A percentile compares a stretch with the other conserved stretches of the same genome.
phyloP scores from a whole-genome alignment of 2,113 vertebrate genomes.

The Paratilapia polleni region DNA sequence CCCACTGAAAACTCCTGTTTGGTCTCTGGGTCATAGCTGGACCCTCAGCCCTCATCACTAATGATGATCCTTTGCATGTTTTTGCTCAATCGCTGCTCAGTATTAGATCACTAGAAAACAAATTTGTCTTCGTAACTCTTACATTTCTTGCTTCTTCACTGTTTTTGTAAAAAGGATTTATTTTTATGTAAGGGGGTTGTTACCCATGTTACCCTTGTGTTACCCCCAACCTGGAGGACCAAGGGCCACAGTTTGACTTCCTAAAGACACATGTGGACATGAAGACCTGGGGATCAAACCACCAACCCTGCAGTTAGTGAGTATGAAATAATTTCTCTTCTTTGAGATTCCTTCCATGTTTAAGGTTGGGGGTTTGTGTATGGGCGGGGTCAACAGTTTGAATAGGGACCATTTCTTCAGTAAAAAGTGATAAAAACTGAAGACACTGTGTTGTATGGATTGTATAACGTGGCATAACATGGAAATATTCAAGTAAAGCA shows the following conservation, averaged over 20 bases:
- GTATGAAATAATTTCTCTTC: fast-evolving
- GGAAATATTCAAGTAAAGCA: not conserved
- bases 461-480: not conserved
- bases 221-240: no score
- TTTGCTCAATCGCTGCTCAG: no score
- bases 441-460: not conserved
- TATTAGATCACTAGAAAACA: not conserved
- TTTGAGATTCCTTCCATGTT: not conserved
- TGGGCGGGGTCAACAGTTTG: not conserved
- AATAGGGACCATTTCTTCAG: not conserved
- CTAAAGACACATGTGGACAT: not conserved
- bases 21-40: no score
- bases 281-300: not conserved
- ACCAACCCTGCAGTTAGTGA: fast-evolving
- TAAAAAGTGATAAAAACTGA: no score
- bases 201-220: no score
- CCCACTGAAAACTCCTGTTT: no score
- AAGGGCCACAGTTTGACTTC: not conserved
- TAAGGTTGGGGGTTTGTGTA: not conserved
- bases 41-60: no score
- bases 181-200: no score
- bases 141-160: no score
- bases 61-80: no score
- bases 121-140: no score
- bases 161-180: no score